Evolutionary conservation across 1,140 invertebrate species (phyloP).

Genomic region (Brachionus paranguensis): DNA sequence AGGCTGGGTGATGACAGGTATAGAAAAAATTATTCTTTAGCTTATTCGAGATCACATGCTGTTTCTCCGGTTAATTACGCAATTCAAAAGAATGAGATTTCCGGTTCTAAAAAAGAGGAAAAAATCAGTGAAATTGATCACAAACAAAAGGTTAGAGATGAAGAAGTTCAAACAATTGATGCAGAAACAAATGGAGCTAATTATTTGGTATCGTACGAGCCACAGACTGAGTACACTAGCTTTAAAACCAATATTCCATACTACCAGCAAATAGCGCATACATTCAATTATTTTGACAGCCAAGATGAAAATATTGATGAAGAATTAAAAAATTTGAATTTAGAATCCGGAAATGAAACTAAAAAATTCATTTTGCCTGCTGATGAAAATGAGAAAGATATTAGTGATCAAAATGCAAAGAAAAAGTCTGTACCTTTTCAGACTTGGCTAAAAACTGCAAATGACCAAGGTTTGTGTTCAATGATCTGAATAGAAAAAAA

Average conservation of each 20-base stretch:
- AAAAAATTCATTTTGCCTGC: constrained; percentile 4
- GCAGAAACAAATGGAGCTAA: not conserved
- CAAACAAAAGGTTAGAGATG: not conserved
- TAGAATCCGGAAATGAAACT: not conserved
- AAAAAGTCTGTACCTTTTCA: constrained; percentile 9
- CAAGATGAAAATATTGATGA: constrained; percentile 1
- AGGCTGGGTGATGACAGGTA: constrained; percentile 32
- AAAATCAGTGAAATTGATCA: too few species aligned
- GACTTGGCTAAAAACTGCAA: constrained; percentile 1
- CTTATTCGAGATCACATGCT: not conserved
- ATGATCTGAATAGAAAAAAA: not conserved
- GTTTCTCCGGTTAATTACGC: not conserved
- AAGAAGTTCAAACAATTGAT: not conserved
- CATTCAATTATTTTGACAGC: constrained; percentile 10
- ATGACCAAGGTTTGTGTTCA: constrained; percentile 15
- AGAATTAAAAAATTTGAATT: not conserved
- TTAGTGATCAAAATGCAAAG: not conserved
- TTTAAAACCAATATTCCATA: constrained; percentile 13
- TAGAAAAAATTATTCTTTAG: not conserved
- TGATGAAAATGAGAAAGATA: not conserved
- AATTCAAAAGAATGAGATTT: not conserved
- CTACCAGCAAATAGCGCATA: not conserved
- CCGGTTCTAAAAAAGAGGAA: not conserved
- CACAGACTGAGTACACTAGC: not conserved
- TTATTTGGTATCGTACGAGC: not conserved